Conservation (phyloP, 1,140 invertebrate genomes). For the Fopius arisanus region DNA sequence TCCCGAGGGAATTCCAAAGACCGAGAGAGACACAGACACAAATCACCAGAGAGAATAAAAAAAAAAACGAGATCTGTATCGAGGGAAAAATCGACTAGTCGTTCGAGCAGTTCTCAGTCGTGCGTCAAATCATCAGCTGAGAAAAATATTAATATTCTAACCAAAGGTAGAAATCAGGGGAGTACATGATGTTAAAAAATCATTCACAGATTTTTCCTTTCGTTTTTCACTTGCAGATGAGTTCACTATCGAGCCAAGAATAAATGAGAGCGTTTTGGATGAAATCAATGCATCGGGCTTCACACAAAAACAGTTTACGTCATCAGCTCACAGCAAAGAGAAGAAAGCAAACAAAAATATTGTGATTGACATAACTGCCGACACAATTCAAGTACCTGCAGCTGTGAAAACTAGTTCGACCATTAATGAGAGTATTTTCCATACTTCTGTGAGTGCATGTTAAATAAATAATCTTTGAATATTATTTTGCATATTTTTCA, state of each 20-base stretch:
- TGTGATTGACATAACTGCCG: constrained; percentile 56
- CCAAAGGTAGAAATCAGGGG: constrained; percentile 47
- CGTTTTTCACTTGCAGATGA: constrained; percentile 49
- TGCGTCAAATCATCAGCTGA: constrained; percentile 49
- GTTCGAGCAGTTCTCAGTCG: constrained; percentile 60
- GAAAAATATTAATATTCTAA: constrained; percentile 39
- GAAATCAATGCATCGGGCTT: constrained; percentile 63
- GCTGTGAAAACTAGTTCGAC: constrained; percentile 37
- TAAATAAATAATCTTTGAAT: neutral
- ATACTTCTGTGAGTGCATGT: constrained; percentile 55
- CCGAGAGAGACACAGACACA: constrained; percentile 50
- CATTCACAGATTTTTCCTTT: neutral
- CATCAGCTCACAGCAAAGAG: constrained; percentile 50
- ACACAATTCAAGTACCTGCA: constrained; percentile 57
- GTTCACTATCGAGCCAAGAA: constrained; percentile 55
- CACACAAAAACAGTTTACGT: constrained; percentile 56
- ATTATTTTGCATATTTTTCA: neutral
- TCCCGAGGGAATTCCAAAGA: constrained; percentile 54
- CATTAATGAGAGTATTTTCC: constrained; percentile 58
- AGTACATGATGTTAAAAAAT: neutral
- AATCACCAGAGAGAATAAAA: constrained; percentile 48
- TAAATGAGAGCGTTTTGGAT: constrained; percentile 50
- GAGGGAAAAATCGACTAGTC: constrained; percentile 58
- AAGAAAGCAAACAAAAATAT: constrained; percentile 57
- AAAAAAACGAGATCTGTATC: constrained; percentile 55